Conservation (phyloP, 2,113 vertebrate genomes). For the Condylura cristata region DNA sequence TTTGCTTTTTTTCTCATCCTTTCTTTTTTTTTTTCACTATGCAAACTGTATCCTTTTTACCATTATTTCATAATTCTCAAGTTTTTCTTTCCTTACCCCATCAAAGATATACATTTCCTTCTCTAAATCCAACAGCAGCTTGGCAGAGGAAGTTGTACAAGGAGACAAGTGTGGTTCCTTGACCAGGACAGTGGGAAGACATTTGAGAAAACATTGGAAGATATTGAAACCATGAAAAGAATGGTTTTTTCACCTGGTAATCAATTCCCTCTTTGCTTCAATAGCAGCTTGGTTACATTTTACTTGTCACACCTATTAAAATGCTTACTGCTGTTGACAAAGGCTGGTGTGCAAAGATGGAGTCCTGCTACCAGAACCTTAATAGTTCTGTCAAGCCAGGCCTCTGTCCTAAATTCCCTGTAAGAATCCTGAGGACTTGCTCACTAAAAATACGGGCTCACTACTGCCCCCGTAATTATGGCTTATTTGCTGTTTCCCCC, state of each 20-base stretch:
- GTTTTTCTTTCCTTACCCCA: neutral
- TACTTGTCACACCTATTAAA: neutral
- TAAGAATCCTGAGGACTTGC: neutral
- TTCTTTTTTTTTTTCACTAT: conserved; percentile 8
- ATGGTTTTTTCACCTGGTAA: neutral
- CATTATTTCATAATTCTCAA: neutral
- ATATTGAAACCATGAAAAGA: neutral
- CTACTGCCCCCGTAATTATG: neutral
- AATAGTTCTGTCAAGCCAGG: neutral
- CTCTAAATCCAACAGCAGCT: neutral
- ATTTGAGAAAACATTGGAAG: neutral
- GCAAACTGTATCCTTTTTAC: neutral
- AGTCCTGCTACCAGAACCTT: neutral
- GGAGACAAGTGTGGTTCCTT: neutral
- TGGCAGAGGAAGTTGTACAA: neutral
- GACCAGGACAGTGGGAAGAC: neutral
- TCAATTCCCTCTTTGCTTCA: neutral
- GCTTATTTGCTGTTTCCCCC: neutral
- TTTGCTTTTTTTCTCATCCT: conserved; percentile 9
- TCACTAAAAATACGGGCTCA: neutral
- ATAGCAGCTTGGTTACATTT: neutral
- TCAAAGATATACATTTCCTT: neutral
- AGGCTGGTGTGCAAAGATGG: neutral
- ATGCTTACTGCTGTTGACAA: neutral
- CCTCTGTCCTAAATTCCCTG: neutral